Conservation (phyloP, 2,113 vertebrate genomes). For the Sprattus sprattus region DNA sequence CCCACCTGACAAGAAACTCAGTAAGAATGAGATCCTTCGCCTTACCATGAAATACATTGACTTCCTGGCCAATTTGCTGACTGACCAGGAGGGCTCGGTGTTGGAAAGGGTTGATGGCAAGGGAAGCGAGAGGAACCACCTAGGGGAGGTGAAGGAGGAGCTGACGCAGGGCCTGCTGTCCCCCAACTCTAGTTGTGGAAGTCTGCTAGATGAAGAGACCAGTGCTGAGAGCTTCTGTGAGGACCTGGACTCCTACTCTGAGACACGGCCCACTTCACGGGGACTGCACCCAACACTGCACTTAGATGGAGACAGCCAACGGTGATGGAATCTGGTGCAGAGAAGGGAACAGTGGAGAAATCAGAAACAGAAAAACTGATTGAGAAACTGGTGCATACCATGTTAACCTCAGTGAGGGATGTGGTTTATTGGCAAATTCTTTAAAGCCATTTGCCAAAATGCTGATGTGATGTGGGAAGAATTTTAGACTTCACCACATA, state of each 20-base stretch:
- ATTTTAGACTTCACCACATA: too few species aligned
- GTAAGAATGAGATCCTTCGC: slow-evolving; percentile 87
- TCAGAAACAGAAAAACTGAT: neutral
- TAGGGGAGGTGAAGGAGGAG: slow-evolving; percentile 74
- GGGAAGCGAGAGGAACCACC: slow-evolving; percentile 33
- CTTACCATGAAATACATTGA: slow-evolving; percentile 90
- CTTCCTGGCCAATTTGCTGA: slow-evolving; percentile 84
- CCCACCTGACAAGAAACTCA: slow-evolving; percentile 83
- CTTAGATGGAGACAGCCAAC: slow-evolving; percentile 55
- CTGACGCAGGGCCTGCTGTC: slow-evolving; percentile 84
- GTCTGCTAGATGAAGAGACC: slow-evolving; percentile 79
- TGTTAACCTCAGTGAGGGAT: too few species aligned
- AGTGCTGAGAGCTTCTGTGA: slow-evolving; percentile 86
- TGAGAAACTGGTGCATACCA: too few species aligned
- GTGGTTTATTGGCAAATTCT: too few species aligned
- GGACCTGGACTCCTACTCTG: slow-evolving; percentile 72
- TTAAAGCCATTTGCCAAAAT: too few species aligned
- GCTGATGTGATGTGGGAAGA: too few species aligned
- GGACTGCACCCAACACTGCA: slow-evolving; percentile 69
- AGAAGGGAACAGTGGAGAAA: neutral
- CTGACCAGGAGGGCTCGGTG: slow-evolving; percentile 77
- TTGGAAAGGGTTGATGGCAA: slow-evolving; percentile 70
- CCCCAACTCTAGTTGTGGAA: slow-evolving; percentile 84
- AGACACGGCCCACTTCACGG: slow-evolving; percentile 67
- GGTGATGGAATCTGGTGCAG: slow-evolving; percentile 66